Evolutionary conservation across 1,140 invertebrate genomes (phyloP), one percentile per base, ranked within the genome.

Genomic region (Calephelis nemesis): DNA sequence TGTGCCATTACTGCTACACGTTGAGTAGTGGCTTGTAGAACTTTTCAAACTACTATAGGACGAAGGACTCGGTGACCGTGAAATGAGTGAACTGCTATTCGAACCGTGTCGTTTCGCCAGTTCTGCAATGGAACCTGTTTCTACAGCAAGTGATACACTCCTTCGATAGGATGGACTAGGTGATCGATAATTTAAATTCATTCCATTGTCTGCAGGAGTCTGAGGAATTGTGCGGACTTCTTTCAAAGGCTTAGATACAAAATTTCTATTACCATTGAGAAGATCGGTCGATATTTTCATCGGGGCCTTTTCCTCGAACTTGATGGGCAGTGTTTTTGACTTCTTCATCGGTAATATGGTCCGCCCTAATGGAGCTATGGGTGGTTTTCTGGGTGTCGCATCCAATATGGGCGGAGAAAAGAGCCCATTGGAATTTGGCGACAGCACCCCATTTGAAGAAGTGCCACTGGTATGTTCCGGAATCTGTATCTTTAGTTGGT

Each of bases 101-200:
- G 86, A 78, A 15, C 75, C 80, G 68, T 92, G 88, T 62, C 90
- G 82, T 73, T 77, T 88, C 11, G 87, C 85, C 6, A 93, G 75
- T 75, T 91, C 92, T 62, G 88, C 85, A 66, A 92, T 92, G 6
- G 87, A 90, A 62, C 92, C 92, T 45, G 84, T 91, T 75, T 92
- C 92, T n/a, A 92, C 85, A 6, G 84, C 84, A n/a, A 72, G 77
- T 74, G 87, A 90, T 63, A 75, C 80, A 68, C 84, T 92, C 64
- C 88, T 86, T 70, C 77, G 84, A 64, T 84, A 86, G 7, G 77
- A 76, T 30, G 92, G 91, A 80, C 90, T 92, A 0, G 88, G 87
- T 13, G 92, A 90, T 48, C 85, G 85, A 49, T 79, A 86, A 4
- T 84, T 73, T 54, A 91, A 65, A 65, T 74, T 74, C 49, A 73